Conservation (phyloP, 2,797 vertebrate genomes). For the Amazona finschi region DNA sequence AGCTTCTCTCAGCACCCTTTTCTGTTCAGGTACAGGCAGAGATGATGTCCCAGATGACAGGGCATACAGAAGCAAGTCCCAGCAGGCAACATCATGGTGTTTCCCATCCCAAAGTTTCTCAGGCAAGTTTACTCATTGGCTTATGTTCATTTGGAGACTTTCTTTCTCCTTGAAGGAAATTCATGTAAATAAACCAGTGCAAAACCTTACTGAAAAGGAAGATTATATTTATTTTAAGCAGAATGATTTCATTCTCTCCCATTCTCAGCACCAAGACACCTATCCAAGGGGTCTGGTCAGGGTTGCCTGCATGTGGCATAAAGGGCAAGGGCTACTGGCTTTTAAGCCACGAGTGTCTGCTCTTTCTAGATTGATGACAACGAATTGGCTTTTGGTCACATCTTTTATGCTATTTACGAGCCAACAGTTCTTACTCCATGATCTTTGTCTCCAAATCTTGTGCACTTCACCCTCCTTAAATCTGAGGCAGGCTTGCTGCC, state of each 20-base stretch:
- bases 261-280: background rate
- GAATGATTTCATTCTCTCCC: background rate
- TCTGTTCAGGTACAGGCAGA: background rate
- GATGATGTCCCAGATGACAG: too few relatives aligned
- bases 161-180: background rate
- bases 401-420: background rate
- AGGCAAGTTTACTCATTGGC: background rate
- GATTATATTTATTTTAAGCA: background rate
- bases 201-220: background rate
- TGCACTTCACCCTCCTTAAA: background rate
- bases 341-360: background rate
- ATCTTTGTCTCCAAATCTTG: background rate
- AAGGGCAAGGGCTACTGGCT: background rate
- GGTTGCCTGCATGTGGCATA: background rate
- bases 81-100: background rate
- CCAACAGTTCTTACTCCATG: background rate
- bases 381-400: background rate
- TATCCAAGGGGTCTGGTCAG: background rate
- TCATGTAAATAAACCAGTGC: background rate
- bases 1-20: background rate
- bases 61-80: background rate
- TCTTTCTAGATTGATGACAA: background rate
- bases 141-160: background rate
- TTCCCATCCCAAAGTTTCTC: background rate
- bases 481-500: background rate